phyloP scores from a whole-genome alignment of 2,888 invertebrate genomes.

The Pristionchus fissidentatus region DNA sequence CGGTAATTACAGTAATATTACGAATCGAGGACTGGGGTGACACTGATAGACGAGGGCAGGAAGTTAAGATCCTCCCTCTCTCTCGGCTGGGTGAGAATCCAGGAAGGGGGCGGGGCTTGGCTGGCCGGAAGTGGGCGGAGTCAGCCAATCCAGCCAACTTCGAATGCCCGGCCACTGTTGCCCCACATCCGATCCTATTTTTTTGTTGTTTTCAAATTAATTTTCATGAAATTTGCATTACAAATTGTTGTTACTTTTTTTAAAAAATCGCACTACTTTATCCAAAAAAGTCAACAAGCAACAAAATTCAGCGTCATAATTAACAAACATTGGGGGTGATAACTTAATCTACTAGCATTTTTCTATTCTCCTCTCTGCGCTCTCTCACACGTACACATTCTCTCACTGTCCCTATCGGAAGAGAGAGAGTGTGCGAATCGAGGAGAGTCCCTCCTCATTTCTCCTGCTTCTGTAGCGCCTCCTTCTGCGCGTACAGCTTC shows the following conservation, averaged over 20 bases:
- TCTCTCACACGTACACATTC: conserved; percentile 1
- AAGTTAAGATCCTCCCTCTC: neutral
- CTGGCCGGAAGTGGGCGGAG: conserved; percentile 6
- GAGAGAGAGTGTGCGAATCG: conserved; percentile 16
- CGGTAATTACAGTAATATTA: neutral
- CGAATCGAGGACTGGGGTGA: neutral
- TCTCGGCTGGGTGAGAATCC: neutral
- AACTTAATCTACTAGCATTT: neutral
- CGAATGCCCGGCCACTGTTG: no score
- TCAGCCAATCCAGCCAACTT: neutral
- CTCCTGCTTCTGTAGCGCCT: neutral
- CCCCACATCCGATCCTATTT: no score
- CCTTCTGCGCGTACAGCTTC: conserved; percentile 38
- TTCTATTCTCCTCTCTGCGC: neutral
- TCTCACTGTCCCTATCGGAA: neutral
- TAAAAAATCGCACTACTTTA: no score
- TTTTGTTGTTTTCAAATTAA: no score
- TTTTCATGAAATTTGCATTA: no score
- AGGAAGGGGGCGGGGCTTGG: conserved; percentile 19
- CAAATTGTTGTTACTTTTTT: no score
- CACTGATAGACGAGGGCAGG: neutral
- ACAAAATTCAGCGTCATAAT: neutral
- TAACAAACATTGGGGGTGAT: neutral
- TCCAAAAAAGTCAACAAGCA: neutral
- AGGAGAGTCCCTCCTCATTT: neutral